Evolutionary conservation across 2,888 invertebrate species (phyloP).

Genomic region (Alloplasta piceator): DNA sequence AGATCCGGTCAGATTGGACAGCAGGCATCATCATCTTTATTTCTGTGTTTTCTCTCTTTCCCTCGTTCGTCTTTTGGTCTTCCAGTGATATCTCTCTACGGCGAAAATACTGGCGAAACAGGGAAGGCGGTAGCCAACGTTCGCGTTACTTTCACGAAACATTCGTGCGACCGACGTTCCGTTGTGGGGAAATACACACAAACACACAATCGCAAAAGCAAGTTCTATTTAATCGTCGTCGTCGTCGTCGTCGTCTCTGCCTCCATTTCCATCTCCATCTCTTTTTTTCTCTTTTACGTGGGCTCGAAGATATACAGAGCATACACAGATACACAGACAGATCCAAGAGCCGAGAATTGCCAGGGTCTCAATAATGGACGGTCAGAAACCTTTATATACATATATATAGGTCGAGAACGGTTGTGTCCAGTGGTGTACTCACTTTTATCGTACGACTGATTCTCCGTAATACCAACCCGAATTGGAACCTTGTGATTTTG

Average conservation of each 20-base stretch:
- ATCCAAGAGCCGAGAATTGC: conserved; percentile 63
- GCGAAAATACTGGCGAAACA: conserved; percentile 30
- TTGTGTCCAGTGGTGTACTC: background rate
- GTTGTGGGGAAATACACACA: conserved; percentile 35
- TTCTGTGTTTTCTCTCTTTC: conserved; percentile 5
- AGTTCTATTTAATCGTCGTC: conserved; percentile 34
- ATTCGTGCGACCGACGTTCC: conserved; percentile 54
- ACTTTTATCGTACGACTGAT: background rate
- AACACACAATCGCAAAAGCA: background rate
- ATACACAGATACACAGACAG: conserved; percentile 37
- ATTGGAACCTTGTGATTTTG: too few species aligned
- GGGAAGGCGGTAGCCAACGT: conserved; percentile 37
- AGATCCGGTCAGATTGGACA: conserved; percentile 55
- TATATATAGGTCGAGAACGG: background rate
- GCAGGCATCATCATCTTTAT: conserved; percentile 52
- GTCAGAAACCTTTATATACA: conserved; percentile 77
- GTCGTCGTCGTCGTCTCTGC: background rate
- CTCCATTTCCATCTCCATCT: conserved; percentile 13
- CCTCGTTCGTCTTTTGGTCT: background rate
- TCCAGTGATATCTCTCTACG: conserved; percentile 48
- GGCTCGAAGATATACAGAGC: conserved; percentile 43
- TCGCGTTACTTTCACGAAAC: conserved; percentile 62
- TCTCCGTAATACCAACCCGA: too few species aligned
- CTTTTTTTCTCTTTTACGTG: conserved; percentile 1
- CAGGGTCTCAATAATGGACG: conserved; percentile 76